phyloP scores from a whole-genome alignment of 2,888 invertebrate genomes.

The Urechis unicinctus region DNA sequence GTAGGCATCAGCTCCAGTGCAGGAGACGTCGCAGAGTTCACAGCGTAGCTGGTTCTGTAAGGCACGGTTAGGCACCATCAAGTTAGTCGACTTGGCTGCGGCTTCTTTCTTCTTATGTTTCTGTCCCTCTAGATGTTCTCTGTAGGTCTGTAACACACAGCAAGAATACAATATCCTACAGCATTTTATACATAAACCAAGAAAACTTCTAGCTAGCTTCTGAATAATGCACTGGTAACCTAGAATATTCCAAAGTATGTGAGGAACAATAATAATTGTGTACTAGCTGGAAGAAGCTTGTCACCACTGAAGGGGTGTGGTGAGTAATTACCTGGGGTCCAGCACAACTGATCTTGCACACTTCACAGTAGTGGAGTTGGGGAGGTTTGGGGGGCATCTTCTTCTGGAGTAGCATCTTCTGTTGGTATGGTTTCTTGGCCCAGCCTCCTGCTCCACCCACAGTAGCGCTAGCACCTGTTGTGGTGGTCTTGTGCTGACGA shows the following conservation, averaged over 20 bases:
- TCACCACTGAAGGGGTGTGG: no score
- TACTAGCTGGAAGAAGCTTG: not conserved
- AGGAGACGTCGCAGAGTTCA: conserved; percentile 96
- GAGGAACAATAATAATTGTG: no score
- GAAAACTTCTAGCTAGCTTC: no score
- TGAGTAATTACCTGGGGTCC: conserved; percentile 78
- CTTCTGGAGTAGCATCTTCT: conserved; percentile 26
- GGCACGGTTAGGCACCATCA: not conserved
- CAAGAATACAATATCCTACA: no score
- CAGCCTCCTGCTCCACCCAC: conserved; percentile 48
- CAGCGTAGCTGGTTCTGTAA: conserved; percentile 69
- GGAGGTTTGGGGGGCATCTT: conserved; percentile 54
- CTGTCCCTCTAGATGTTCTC: conserved; percentile 96
- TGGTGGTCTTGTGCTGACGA: no score
- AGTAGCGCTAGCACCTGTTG: no score
- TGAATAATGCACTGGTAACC: no score
- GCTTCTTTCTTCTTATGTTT: conserved; percentile 98
- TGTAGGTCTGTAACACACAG: conserved; percentile 63
- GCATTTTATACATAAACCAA: no score
- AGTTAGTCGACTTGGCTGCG: conserved; percentile 60
- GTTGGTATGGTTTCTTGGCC: conserved; percentile 55
- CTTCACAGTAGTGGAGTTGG: conserved; percentile 89
- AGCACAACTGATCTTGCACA: conserved; percentile 96
- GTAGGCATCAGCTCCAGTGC: conserved; percentile 97
- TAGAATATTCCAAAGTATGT: no score